These are phyloP conservation scores for Drosophila maculinotata DNA, from an alignment of 2,888 invertebrate species.

Conservation along the genomic window DNA sequence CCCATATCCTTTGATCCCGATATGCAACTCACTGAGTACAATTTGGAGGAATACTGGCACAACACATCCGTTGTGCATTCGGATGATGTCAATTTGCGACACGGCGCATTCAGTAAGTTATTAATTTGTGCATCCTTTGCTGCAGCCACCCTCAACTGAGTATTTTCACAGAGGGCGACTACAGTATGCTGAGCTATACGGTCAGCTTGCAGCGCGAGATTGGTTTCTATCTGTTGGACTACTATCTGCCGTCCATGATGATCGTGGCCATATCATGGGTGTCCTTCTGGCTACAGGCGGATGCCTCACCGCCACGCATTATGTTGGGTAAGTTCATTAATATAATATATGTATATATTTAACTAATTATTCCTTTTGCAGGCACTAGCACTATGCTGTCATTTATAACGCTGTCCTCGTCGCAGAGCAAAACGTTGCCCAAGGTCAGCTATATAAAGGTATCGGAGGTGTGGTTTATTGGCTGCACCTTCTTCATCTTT, in stretches of 20 bases:
- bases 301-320: slow-evolving; percentile 81
- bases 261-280: slow-evolving; percentile 83
- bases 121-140: background rate
- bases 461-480: slow-evolving; percentile 82
- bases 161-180: slow-evolving; percentile 68
- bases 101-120: slow-evolving; percentile 78
- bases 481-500: slow-evolving; percentile 83
- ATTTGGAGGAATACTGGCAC: slow-evolving; percentile 75
- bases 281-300: slow-evolving; percentile 82
- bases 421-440: slow-evolving; percentile 81
- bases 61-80: slow-evolving; percentile 75
- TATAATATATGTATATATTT: too few relatives aligned
- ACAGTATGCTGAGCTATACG: slow-evolving; percentile 80
- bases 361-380: slow-evolving; percentile 6
- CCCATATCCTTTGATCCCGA: slow-evolving; percentile 82
- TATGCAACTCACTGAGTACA: slow-evolving; percentile 81
- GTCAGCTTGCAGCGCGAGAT: slow-evolving; percentile 81
- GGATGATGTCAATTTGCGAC: slow-evolving; percentile 74
- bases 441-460: slow-evolving; percentile 83
- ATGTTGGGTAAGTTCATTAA: slow-evolving; percentile 82
- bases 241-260: slow-evolving; percentile 83
- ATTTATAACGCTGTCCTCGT: slow-evolving; percentile 80
- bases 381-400: slow-evolving; percentile 83
- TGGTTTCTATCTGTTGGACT: slow-evolving; percentile 81
- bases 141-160: background rate